Percentiles rank a stretch among this genome's conserved stretches.
Conservation (phyloP, 2,113 vertebrate species). For the Tachuris rubrigastra region DNA sequence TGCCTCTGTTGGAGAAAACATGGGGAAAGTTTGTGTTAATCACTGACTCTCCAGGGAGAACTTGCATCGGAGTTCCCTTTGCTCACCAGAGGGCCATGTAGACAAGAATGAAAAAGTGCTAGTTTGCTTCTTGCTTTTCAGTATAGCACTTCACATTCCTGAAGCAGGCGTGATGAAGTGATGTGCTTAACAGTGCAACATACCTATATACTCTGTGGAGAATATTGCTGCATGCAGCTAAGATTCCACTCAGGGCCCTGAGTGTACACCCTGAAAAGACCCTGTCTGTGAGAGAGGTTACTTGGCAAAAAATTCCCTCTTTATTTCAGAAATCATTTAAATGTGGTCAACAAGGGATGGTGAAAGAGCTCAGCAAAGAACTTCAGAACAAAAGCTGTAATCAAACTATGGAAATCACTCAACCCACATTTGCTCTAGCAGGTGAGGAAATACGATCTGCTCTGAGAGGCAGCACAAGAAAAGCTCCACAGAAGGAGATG, state of each 20-base stretch:
- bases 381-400: conserved; percentile 3
- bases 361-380: background rate
- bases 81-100: background rate
- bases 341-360: background rate
- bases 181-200: background rate
- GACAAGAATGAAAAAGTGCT: background rate
- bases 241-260: background rate
- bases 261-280: background rate
- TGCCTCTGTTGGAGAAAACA: background rate
- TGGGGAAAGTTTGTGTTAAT: background rate
- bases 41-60: background rate
- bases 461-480: background rate
- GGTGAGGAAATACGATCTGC: background rate
- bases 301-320: background rate
- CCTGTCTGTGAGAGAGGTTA: background rate
- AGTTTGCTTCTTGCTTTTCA: background rate
- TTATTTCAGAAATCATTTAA: background rate
- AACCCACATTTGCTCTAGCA: background rate
- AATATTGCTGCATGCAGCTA: background rate
- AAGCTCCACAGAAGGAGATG: background rate
- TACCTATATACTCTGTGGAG: background rate
- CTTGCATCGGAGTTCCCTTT: background rate
- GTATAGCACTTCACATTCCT: background rate
- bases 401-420: background rate
- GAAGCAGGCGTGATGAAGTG: background rate